Evolutionary conservation across 2,113 vertebrate genomes (phyloP).

Genomic region (Pterocles orientalis): DNA sequence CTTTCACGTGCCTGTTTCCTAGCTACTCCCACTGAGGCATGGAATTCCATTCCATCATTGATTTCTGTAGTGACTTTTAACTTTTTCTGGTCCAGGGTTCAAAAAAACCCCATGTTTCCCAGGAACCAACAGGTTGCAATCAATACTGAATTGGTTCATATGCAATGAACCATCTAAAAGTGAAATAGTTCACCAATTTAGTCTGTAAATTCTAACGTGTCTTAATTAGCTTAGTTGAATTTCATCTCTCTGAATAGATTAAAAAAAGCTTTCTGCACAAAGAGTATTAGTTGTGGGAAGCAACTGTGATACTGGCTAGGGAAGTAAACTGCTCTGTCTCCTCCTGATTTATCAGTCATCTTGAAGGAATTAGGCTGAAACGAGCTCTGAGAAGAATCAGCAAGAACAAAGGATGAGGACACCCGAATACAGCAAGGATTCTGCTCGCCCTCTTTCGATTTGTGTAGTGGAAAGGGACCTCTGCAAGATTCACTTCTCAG

Average conservation of each 20-base stretch:
- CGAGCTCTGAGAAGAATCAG: not conserved
- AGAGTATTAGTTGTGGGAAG: not conserved
- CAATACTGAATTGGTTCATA: not conserved
- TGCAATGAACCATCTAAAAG: not conserved
- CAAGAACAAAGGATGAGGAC: not conserved
- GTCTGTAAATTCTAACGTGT: not conserved
- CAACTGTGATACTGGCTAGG: not conserved
- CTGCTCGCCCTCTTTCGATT: not conserved
- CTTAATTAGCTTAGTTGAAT: not conserved
- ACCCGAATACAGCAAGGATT: not conserved
- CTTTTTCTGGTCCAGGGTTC: not conserved
- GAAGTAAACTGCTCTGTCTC: not conserved
- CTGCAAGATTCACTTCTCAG: not conserved
- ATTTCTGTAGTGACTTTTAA: not conserved
- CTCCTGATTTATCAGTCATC: not conserved
- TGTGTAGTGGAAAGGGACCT: not conserved
- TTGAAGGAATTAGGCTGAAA: not conserved
- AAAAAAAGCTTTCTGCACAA: not conserved
- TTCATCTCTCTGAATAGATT: not conserved
- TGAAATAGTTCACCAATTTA: not conserved
- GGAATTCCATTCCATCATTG: not conserved
- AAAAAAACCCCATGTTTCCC: not conserved
- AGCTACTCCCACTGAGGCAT: not conserved
- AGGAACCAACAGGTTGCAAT: slow-evolving; percentile 11
- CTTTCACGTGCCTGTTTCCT: slow-evolving; percentile 51